phyloP scores from a whole-genome alignment of 1,140 invertebrate genomes.

The Capitella teleta region DNA sequence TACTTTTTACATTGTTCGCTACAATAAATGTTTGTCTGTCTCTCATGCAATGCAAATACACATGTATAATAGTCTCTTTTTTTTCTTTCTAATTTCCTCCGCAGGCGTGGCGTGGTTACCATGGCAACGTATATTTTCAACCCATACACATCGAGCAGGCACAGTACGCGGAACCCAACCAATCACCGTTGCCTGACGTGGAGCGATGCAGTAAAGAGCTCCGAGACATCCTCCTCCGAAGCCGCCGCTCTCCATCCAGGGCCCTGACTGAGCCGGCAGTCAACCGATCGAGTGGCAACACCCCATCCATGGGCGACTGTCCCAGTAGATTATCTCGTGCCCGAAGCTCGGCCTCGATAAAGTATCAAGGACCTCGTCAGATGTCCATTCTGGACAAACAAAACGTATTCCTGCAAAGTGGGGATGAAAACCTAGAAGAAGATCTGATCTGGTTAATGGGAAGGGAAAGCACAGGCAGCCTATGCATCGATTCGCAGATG shows the following conservation, averaged over 20 bases:
- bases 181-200: not conserved
- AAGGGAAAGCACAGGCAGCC: slow-evolving; percentile 24
- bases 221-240: slow-evolving; percentile 1
- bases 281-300: not conserved
- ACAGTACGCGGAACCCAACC: not conserved
- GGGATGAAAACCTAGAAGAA: slow-evolving; percentile 20
- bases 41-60: not conserved
- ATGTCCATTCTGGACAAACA: slow-evolving; percentile 26
- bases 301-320: not conserved
- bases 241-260: not conserved
- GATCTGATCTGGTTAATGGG: slow-evolving; percentile 23
- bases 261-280: not conserved
- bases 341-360: not conserved
- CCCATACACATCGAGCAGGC: slow-evolving; percentile 21
- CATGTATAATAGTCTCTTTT: not conserved
- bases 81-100: slow-evolving; percentile 6
- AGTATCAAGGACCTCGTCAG: slow-evolving; percentile 12
- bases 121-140: slow-evolving; percentile 39
- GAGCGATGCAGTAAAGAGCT: not conserved
- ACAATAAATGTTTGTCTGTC: not conserved
- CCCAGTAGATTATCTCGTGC: not conserved
- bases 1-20: not conserved
- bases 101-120: slow-evolving; percentile 35
- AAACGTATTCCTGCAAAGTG: slow-evolving; percentile 15
- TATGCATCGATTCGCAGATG: slow-evolving; percentile 7